Base-by-base conservation (phyloP, 2,113 vertebrate species). In the Anarrhichthys ocellatus region DNA sequence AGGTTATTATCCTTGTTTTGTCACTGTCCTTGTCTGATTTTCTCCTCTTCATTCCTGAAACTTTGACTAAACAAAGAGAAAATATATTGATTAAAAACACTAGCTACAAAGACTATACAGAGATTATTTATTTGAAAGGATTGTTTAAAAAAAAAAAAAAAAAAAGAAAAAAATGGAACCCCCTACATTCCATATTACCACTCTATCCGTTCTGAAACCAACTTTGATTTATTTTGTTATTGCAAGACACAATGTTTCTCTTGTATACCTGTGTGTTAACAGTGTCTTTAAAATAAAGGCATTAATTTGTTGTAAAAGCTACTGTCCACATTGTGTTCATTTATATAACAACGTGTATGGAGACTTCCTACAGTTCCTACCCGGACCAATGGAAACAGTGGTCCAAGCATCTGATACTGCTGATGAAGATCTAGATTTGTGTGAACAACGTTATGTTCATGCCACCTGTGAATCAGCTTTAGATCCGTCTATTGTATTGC, bases 151-250 rank as follows among this genome's bases (percentile, higher is more conserved):
- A 64, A 63, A 67, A 62, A 80, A 74, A 59, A 40, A 66, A 67
- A 46, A 64, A 63, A 67, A 62, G 79, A 74, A 59, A 40, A 73
- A 84, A 88, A 77, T 82, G 80, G 86, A 90, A 87, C 85, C 24
- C 7, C 84, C 87, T 91, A 95, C 94, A 95, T 95, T 94, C 94
- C 95, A 91, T 92, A 83, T 91, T 92, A 88, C 89, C 92, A 92
- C 91, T 94, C 42, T 89, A 80, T 92, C 50, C 91, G 89, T 90
- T 90, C 90, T 86, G 81, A 92, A 92, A 87, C 61, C 84, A 50
- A 89, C 73, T 88, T 92, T 87, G 89, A 90, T 93, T 82, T 90
- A 83, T 92, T 93, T 92, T 93, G 88, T 94, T 92, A 92, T 89
- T 88, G 85, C 89, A 81, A 86, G 90, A 93, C 87, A 73, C 4